phyloP scores from a whole-genome alignment of 2,797 vertebrate species.

The Myotis pilosus region DNA sequence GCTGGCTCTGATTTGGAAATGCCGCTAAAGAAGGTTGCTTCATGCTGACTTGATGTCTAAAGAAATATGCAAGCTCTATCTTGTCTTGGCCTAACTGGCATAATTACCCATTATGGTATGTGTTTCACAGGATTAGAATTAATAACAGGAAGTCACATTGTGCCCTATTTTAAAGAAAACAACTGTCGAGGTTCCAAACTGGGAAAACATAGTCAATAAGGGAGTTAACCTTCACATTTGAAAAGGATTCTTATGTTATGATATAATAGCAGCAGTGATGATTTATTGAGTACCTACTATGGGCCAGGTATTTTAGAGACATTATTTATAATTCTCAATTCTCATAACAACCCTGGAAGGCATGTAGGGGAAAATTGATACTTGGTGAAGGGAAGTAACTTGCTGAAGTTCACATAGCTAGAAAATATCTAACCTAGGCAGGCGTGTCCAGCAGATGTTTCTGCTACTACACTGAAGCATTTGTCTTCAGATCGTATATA shows the following conservation, averaged over 20 bases:
- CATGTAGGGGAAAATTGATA: conserved; percentile 19
- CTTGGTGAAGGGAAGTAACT: background rate
- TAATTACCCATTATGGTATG: conserved; percentile 30
- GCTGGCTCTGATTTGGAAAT: conserved; percentile 51
- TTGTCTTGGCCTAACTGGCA: conserved; percentile 44
- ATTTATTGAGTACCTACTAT: conserved; percentile 62
- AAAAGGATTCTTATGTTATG: conserved; percentile 40
- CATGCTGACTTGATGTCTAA: conserved; percentile 53
- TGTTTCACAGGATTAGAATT: conserved; percentile 51
- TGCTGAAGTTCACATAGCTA: background rate
- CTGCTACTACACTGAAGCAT: background rate
- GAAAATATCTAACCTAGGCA: background rate
- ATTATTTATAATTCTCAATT: conserved; percentile 37
- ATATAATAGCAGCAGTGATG: background rate
- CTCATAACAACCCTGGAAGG: background rate
- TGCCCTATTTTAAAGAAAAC: conserved; percentile 53
- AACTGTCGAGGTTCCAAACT: background rate
- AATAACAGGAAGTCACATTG: conserved; percentile 51
- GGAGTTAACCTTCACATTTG: conserved; percentile 13
- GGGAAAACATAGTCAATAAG: conserved; percentile 41
- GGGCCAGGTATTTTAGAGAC: conserved; percentile 35
- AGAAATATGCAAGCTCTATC: conserved; percentile 47
- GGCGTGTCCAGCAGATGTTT: background rate
- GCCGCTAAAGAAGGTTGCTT: conserved; percentile 41
- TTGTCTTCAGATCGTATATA: background rate